Evolutionary conservation across 2,888 invertebrate species (phyloP).

Genomic region (Brachyptera putata): DNA sequence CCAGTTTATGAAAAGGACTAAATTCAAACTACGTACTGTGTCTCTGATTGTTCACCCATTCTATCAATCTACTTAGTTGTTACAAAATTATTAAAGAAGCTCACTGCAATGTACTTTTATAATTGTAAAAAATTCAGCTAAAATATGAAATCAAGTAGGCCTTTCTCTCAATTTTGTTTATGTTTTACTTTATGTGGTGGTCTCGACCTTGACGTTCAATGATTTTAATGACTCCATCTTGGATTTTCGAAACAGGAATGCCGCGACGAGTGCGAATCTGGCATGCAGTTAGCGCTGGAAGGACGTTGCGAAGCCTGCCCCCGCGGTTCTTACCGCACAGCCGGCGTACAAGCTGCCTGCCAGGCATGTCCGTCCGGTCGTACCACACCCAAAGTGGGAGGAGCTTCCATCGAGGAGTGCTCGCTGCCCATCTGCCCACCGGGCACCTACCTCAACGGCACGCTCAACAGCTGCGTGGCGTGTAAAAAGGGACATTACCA

Average conservation of each 20-base stretch:
- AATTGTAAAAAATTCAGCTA: too few relatives aligned
- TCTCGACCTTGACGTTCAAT: too few relatives aligned
- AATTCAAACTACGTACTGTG: too few relatives aligned
- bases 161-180: too few relatives aligned
- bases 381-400: constrained; percentile 82
- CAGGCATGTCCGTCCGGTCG: constrained; percentile 82
- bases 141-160: too few relatives aligned
- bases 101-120: too few relatives aligned
- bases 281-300: constrained; percentile 78
- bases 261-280: constrained; percentile 83
- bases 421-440: constrained; percentile 83
- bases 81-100: too few relatives aligned
- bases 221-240: too few relatives aligned
- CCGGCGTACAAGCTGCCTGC: constrained; percentile 85
- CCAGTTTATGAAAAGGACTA: too few relatives aligned
- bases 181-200: too few relatives aligned
- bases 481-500: constrained; percentile 91
- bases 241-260: constrained; percentile 66
- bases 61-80: too few relatives aligned
- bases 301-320: constrained; percentile 93
- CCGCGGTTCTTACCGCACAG: constrained; percentile 78
- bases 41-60: too few relatives aligned
- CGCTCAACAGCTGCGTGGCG: constrained; percentile 76
- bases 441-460: constrained; percentile 80
- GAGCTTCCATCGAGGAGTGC: constrained; percentile 83